Evolutionary conservation across 2,888 invertebrate genomes (phyloP).

Genomic region (Trilocha varians): DNA sequence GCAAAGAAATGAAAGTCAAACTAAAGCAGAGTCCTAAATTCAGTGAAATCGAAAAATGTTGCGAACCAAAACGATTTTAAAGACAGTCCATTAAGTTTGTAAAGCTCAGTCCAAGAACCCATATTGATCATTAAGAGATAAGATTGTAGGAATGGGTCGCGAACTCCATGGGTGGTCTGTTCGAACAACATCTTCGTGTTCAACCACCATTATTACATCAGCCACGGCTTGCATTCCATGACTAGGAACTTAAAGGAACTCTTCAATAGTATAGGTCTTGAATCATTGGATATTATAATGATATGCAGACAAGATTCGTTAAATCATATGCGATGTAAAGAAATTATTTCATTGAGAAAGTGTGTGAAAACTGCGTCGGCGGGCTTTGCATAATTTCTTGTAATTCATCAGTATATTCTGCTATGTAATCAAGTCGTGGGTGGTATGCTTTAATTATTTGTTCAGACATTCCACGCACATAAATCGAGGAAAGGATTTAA

Average conservation of each 20-base stretch:
- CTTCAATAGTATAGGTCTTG: slow-evolving; percentile 22
- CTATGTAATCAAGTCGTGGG: slow-evolving; percentile 45
- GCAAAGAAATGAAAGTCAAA: too few relatives aligned
- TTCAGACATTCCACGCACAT: slow-evolving; percentile 29
- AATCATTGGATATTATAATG: slow-evolving; percentile 23
- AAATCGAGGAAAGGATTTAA: neutral
- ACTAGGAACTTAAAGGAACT: slow-evolving; percentile 1
- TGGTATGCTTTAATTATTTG: slow-evolving; percentile 38
- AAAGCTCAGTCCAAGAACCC: slow-evolving; percentile 17
- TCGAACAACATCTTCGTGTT: slow-evolving; percentile 31
- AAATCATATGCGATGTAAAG: slow-evolving; percentile 28
- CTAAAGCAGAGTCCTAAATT: neutral
- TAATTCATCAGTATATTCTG: slow-evolving; percentile 49
- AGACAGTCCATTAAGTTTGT: neutral
- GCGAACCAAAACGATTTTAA: neutral
- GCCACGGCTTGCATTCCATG: slow-evolving; percentile 8
- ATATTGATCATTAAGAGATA: slow-evolving; percentile 52
- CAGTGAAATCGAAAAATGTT: neutral
- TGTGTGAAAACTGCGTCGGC: slow-evolving; percentile 43
- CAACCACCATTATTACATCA: slow-evolving; percentile 38
- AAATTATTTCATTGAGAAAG: slow-evolving; percentile 66
- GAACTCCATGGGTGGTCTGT: slow-evolving; percentile 55
- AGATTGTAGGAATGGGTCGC: slow-evolving; percentile 50
- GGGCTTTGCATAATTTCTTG: slow-evolving; percentile 56
- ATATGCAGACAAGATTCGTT: slow-evolving; percentile 26